Evolutionary conservation across 2,113 vertebrate species (phyloP).

Genomic region (Narcine bancroftii): DNA sequence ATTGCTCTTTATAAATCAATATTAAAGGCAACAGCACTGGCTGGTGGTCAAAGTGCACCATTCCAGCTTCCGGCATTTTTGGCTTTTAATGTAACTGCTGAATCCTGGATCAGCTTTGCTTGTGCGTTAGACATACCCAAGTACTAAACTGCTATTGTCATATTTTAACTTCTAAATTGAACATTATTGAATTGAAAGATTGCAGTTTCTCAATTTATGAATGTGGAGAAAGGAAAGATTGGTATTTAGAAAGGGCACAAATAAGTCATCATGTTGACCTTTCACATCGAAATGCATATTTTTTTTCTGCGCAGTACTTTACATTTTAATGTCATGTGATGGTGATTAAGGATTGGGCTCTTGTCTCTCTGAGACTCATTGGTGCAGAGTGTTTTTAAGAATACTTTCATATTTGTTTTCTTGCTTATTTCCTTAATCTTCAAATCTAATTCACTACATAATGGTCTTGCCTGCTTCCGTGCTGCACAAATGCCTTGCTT

Average conservation of each 20-base stretch:
- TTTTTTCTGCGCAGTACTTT: too few species aligned
- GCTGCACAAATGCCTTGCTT: neutral
- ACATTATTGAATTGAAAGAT: neutral
- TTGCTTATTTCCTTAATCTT: neutral
- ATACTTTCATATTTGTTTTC: neutral
- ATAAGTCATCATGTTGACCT: too few species aligned
- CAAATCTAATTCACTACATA: neutral
- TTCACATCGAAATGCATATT: too few species aligned
- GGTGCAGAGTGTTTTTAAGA: neutral
- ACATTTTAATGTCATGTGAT: too few species aligned
- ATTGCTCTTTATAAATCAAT: neutral
- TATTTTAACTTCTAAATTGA: neutral
- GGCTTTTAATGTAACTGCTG: neutral
- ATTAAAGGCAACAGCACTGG: neutral
- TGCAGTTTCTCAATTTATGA: neutral
- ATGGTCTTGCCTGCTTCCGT: neutral
- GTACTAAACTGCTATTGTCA: neutral
- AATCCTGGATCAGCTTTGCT: neutral
- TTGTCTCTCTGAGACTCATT: neutral
- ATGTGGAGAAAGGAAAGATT: too few species aligned
- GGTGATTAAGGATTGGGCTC: neutral
- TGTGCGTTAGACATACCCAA: neutral
- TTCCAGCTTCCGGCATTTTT: neutral
- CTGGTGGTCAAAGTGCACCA: neutral
- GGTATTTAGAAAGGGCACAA: too few species aligned